Conservation (phyloP, 1,140 invertebrate species). For the Papilio machaon region DNA sequence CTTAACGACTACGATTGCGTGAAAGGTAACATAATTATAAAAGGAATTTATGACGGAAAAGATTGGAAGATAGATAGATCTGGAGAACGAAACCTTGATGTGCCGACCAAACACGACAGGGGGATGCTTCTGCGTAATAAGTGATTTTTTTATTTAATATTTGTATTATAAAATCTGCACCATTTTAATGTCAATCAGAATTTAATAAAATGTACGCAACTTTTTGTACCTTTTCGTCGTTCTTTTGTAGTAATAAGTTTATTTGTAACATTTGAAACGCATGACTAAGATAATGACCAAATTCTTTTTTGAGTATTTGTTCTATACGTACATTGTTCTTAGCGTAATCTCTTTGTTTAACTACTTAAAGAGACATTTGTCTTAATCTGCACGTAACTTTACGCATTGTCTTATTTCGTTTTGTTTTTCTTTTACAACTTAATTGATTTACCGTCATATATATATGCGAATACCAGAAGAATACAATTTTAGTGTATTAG, state of each 20-base stretch:
- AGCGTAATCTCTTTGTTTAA: slow-evolving; percentile 18
- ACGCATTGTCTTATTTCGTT: slow-evolving; percentile 9
- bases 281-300: slow-evolving; percentile 11
- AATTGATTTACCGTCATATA: background rate
- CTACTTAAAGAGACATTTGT: slow-evolving; percentile 19
- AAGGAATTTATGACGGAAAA: no score
- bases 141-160: no score
- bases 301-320: background rate
- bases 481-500: background rate
- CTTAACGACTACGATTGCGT: no score
- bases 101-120: no score
- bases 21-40: no score
- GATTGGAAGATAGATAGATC: no score
- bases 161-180: no score
- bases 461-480: background rate
- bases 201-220: background rate
- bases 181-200: background rate
- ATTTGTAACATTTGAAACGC: slow-evolving; percentile 10
- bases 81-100: no score
- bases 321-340: background rate
- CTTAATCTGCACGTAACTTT: slow-evolving; percentile 17
- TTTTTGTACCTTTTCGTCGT: background rate
- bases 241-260: background rate
- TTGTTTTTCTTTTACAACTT: background rate
- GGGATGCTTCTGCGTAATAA: no score